Percentiles rank a stretch among this genome's conserved stretches.
These are phyloP conservation scores for Hoplias malabaricus DNA, from an alignment of 2,113 vertebrate genomes.

Conservation along the genomic window DNA sequence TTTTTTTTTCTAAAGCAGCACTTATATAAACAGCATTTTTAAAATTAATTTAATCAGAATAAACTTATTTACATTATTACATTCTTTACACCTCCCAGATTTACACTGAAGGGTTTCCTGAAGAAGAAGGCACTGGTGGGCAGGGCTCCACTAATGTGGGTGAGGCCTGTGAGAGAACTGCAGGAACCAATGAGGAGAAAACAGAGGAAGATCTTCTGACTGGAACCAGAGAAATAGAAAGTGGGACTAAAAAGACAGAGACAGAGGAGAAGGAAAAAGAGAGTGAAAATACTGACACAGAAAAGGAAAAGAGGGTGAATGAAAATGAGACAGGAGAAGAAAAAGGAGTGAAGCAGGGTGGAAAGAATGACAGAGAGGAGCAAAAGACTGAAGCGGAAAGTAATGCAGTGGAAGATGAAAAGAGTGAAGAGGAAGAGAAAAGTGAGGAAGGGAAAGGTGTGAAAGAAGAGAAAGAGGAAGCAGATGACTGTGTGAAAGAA, in stretches of 20 bases:
- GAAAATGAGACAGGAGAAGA: not conserved
- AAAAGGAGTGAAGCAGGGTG: conserved; percentile 3
- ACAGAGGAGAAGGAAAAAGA: conserved; percentile 8
- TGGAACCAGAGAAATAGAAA: not conserved
- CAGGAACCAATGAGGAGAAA: conserved; percentile 20
- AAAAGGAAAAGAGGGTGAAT: not conserved
- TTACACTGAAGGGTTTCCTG: not conserved
- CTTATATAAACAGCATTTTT: not conserved
- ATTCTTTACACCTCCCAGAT: too few relatives aligned
- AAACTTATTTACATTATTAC: too few relatives aligned
- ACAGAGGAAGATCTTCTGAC: conserved; percentile 38
- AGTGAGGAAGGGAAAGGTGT: not conserved
- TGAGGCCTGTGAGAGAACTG: not conserved
- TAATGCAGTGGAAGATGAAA: not conserved
- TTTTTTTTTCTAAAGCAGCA: too few relatives aligned
- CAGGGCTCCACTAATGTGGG: not conserved
- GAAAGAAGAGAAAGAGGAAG: conserved; percentile 24
- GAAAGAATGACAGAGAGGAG: conserved; percentile 10
- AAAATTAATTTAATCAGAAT: too few relatives aligned
- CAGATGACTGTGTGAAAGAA: not conserved
- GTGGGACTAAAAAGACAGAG: conserved; percentile 36
- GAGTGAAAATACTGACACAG: not conserved
- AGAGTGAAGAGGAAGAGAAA: conserved; percentile 6
- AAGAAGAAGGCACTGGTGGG: not conserved
- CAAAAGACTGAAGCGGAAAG: conserved; percentile 25